Conservation (phyloP, 2,113 vertebrate genomes). For the Kryptolebias marmoratus region DNA sequence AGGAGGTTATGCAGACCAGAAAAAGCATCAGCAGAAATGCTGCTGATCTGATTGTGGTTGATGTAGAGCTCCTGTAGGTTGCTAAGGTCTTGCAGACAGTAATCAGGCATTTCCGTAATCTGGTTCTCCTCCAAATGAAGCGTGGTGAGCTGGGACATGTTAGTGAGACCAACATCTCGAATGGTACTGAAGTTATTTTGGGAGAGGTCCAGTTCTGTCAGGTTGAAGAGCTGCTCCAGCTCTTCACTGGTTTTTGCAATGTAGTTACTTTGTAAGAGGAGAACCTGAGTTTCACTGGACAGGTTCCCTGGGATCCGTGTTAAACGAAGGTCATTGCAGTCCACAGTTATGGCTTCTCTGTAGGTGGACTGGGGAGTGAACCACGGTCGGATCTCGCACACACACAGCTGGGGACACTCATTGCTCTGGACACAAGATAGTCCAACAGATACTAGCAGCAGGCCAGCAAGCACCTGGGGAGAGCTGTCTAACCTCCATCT, state of each 20-base stretch:
- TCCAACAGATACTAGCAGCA: conserved; percentile 78
- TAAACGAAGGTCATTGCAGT: conserved; percentile 96
- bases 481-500: conserved; percentile 66
- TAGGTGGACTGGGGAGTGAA: conserved; percentile 98
- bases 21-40: conserved; percentile 92
- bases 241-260: conserved; percentile 91
- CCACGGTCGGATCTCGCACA: conserved; percentile 97
- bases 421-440: conserved; percentile 82
- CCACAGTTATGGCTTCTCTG: conserved; percentile 95
- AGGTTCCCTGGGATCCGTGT: conserved; percentile 95
- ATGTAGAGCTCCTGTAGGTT: conserved; percentile 98
- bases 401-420: conserved; percentile 95
- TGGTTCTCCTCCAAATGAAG: conserved; percentile 98
- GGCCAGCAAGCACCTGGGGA: conserved; percentile 78
- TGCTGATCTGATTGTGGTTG: conserved; percentile 97
- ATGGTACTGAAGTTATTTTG: conserved; percentile 97
- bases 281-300: conserved; percentile 96
- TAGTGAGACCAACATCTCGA: conserved; percentile 90
- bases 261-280: conserved; percentile 97
- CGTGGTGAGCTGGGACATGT: conserved; percentile 94
- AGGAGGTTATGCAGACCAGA: conserved; percentile 90
- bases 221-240: conserved; percentile 92
- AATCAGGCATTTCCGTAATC: conserved; percentile 92
- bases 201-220: conserved; percentile 96
- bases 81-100: conserved; percentile 91